phyloP scores from a whole-genome alignment of 2,888 invertebrate species.

The Malthinus seriepunctatus region DNA sequence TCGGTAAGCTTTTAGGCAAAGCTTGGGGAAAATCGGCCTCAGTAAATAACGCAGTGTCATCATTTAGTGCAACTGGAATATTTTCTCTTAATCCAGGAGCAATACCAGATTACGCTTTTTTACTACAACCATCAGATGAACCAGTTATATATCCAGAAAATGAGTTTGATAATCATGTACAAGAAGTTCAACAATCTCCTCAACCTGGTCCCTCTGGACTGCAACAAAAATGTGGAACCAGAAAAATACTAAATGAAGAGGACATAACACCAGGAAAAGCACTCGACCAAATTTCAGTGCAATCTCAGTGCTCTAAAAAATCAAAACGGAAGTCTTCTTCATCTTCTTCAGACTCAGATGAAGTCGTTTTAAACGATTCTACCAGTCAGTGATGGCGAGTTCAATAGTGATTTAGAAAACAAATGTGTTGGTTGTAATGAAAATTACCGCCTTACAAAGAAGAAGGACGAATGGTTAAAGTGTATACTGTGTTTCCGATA shows the following conservation, averaged over 20 bases:
- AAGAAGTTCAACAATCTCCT: too few relatives aligned
- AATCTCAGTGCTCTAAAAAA: too few relatives aligned
- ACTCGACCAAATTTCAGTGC: not conserved
- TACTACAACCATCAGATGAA: too few relatives aligned
- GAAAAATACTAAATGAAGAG: too few relatives aligned
- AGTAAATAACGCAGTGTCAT: not conserved
- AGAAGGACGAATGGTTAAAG: not conserved
- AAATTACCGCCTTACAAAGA: too few relatives aligned
- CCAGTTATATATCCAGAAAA: too few relatives aligned
- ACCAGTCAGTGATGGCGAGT: not conserved
- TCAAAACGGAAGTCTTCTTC: not conserved
- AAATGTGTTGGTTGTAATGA: not conserved
- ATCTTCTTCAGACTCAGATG: not conserved
- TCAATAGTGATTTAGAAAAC: not conserved
- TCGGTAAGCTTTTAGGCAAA: not conserved
- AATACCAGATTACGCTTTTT: conserved; percentile 6
- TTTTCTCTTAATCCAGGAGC: not conserved
- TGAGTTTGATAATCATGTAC: too few relatives aligned
- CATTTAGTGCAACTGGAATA: not conserved
- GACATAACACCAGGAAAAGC: not conserved
- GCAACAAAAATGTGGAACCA: too few relatives aligned
- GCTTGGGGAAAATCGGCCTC: not conserved
- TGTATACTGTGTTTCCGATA: not conserved
- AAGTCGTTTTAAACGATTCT: not conserved
- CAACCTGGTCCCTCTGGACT: too few relatives aligned